Base-by-base conservation (phyloP, 2,888 invertebrate species). In the Alviniconcha strummeri region DNA sequence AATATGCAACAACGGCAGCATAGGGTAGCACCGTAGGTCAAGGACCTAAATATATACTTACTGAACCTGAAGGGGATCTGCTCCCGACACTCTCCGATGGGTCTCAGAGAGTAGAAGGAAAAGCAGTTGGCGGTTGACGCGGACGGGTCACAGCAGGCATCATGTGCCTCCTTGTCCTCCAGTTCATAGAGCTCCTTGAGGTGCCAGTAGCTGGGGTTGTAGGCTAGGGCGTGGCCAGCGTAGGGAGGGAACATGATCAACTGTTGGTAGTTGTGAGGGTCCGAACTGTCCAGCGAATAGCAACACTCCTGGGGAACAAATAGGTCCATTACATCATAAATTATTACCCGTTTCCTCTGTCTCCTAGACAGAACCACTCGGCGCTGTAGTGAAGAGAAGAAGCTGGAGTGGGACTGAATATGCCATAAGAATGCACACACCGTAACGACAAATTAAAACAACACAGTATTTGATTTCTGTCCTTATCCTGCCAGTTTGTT, bases 131-230 rank as follows among this genome's bases (percentile, higher is more conserved):
- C 36, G 6, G 13, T 11, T 57, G 77, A 57, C 77, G 56, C 15
- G 11, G 15, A 8, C 7, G n/a, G 7, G 77, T 77, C 15, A 15
- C 77, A 77, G 57, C 77, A 77, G 7, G 56, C 15, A 56, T 77
- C 77, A n/a, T 77, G 77, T 5, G 77, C 77, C 17, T 55, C 55
- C 57, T 19, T 77, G 57, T 77, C 77, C 19, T 77, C 77, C 17
- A 0, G 11, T 56, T 57, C 56, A 56, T 77, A 77, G 11, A 6
- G 7, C 7, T 15, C 57, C n/a, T 8, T 15, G 11, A 75, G 75
- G 19, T 15, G 54, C 57, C 57, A 57, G 57, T n/a, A 57, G 77
- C 11, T 56, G 13, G 71, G 71, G 71, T 71, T 71, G 71, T 71
- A 71, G 19, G 71, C 71, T 5, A 71, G 7, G 71, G 77, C 77